A percentile compares a stretch with the other conserved stretches of the same genome.
Evolutionary conservation across 2,888 invertebrate genomes (phyloP).

Genomic region (Tetragonisca angustula): DNA sequence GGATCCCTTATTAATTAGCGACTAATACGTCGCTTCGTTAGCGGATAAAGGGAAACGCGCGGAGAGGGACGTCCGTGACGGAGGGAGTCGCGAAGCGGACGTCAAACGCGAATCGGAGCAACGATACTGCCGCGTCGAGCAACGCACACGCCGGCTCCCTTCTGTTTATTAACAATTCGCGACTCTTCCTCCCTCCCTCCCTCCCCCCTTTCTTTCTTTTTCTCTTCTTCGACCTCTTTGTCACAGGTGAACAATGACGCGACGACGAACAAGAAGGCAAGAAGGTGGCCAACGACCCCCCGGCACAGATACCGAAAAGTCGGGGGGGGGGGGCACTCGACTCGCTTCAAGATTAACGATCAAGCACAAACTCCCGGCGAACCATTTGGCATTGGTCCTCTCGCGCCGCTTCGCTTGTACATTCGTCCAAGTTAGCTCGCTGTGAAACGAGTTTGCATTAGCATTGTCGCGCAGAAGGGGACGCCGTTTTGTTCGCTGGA

Average conservation of each 20-base stretch:
- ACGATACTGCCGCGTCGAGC: constrained; percentile 30
- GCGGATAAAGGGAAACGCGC: constrained; percentile 39
- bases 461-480: background rate
- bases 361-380: background rate
- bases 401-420: background rate
- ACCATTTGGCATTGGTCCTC: background rate
- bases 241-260: constrained; percentile 53
- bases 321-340: background rate
- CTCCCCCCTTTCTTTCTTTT: background rate
- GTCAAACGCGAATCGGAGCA: constrained; percentile 55
- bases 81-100: constrained; percentile 24
- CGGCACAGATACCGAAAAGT: constrained; percentile 36
- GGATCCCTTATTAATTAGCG: constrained; percentile 71
- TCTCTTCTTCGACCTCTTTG: background rate
- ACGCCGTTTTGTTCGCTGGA: background rate
- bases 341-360: constrained; percentile 22
- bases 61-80: background rate
- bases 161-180: constrained; percentile 60
- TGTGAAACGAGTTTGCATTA: constrained; percentile 3
- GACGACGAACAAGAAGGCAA: constrained; percentile 38
- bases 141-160: background rate
- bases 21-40: constrained; percentile 70
- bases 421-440: constrained; percentile 4
- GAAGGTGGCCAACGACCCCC: constrained; percentile 49
- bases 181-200: constrained; percentile 3